Evolutionary conservation across 2,113 vertebrate genomes (phyloP).

Genomic region (Macquaria ambigua): DNA sequence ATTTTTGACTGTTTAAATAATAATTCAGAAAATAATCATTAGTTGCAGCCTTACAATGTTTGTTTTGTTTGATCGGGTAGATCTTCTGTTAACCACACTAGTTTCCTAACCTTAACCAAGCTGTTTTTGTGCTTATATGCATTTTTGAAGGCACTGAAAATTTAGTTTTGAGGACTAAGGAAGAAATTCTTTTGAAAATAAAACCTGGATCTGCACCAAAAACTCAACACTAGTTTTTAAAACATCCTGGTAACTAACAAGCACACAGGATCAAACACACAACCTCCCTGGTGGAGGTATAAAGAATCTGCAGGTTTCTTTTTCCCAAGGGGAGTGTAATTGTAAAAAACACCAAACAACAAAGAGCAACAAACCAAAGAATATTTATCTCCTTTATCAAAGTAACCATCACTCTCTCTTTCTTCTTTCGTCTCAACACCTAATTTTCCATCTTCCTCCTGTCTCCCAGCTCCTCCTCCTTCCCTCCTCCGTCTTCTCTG

Average conservation of each 20-base stretch:
- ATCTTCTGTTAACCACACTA: not conserved
- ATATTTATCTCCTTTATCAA: not conserved
- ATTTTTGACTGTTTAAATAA: no score
- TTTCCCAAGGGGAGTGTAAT: not conserved
- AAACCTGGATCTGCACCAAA: not conserved
- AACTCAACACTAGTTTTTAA: not conserved
- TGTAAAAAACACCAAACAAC: not conserved
- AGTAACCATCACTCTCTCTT: not conserved
- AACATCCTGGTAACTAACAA: not conserved
- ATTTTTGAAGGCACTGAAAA: not conserved
- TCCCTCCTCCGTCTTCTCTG: not conserved
- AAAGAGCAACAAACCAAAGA: not conserved
- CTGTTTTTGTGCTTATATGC: not conserved
- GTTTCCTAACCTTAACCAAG: not conserved
- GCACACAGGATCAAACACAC: not conserved
- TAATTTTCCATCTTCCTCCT: constrained; percentile 13
- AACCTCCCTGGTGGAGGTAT: not conserved
- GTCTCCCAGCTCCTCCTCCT: not conserved
- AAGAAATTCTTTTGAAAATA: not conserved
- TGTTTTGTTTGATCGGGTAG: no score
- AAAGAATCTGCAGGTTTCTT: not conserved
- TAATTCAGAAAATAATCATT: no score
- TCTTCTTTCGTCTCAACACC: not conserved
- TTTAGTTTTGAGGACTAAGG: not conserved
- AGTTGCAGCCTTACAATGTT: not conserved